phyloP scores from a whole-genome alignment of 2,888 invertebrate species.

The Tetramorium bicarinatum region DNA sequence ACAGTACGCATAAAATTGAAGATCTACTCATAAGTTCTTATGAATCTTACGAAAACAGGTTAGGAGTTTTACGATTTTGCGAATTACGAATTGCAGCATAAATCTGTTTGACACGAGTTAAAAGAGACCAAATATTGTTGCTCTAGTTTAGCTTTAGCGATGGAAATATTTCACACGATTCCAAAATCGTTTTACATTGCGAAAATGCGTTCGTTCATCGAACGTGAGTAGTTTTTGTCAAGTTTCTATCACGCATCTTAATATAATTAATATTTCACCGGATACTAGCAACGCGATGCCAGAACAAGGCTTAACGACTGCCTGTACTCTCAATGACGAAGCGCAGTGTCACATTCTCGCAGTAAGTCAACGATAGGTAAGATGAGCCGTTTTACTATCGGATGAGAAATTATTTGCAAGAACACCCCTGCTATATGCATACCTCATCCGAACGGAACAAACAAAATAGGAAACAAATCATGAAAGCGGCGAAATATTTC shows the following conservation, averaged over 20 bases:
- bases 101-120: neutral
- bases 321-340: slow-evolving; percentile 66
- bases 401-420: slow-evolving; percentile 65
- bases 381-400: slow-evolving; percentile 49
- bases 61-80: no score
- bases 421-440: slow-evolving; percentile 48
- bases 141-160: neutral
- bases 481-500: slow-evolving; percentile 13
- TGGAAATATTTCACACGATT: neutral
- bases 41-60: no score
- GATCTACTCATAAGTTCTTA: no score
- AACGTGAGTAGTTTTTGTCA: slow-evolving; percentile 5
- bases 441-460: slow-evolving; percentile 27
- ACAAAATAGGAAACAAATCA: slow-evolving; percentile 18
- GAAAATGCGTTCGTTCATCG: neutral
- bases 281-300: slow-evolving; percentile 50
- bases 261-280: slow-evolving; percentile 45
- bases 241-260: slow-evolving; percentile 23
- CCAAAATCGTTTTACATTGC: neutral
- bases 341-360: slow-evolving; percentile 64
- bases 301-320: slow-evolving; percentile 68
- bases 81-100: no score
- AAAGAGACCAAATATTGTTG: neutral
- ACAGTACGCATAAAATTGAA: no score
- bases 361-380: slow-evolving; percentile 62